Percentiles rank a stretch among this genome's conserved stretches.
Conservation (phyloP, 2,888 invertebrate species). For the Ganaspis brasiliensis region DNA sequence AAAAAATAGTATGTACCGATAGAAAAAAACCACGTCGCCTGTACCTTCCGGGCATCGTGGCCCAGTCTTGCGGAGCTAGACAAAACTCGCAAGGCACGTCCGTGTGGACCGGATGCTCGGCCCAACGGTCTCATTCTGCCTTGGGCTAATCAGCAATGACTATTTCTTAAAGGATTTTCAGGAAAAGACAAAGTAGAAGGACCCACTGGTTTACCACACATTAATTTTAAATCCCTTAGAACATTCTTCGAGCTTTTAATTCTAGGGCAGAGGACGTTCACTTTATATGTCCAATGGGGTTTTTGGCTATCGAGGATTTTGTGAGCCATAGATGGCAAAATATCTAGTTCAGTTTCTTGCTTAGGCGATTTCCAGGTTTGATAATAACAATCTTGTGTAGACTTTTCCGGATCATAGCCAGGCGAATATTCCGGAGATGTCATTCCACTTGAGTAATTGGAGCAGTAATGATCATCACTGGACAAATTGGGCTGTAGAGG, state of each 20-base stretch:
- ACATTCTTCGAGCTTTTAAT: conserved; percentile 84
- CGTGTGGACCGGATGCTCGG: conserved; percentile 71
- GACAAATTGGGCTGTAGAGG: conserved; percentile 61
- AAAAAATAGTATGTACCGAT: conserved; percentile 75
- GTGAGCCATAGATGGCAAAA: conserved; percentile 84
- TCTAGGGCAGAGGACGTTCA: conserved; percentile 85
- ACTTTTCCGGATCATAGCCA: conserved; percentile 80
- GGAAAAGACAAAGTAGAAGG: conserved; percentile 60
- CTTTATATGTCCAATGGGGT: conserved; percentile 79
- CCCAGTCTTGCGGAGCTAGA: conserved; percentile 74
- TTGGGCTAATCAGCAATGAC: conserved; percentile 67
- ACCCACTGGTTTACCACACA: conserved; percentile 28
- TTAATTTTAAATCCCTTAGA: conserved; percentile 61
- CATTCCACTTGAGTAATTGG: conserved; percentile 69
- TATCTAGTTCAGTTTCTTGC: conserved; percentile 76
- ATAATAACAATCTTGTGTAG: conserved; percentile 66
- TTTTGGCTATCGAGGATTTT: conserved; percentile 79
- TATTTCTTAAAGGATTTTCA: conserved; percentile 57
- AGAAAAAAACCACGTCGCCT: conserved; percentile 76
- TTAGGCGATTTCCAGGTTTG: conserved; percentile 71
- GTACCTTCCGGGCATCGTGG: conserved; percentile 72
- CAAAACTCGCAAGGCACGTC: conserved; percentile 72
- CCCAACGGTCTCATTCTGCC: conserved; percentile 68
- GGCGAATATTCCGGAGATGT: conserved; percentile 82
- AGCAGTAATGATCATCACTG: conserved; percentile 78